Percentiles rank a stretch among this genome's conserved stretches.
phyloP scores from a whole-genome alignment of 2,888 invertebrate genomes.

The Drosophila limbata region DNA sequence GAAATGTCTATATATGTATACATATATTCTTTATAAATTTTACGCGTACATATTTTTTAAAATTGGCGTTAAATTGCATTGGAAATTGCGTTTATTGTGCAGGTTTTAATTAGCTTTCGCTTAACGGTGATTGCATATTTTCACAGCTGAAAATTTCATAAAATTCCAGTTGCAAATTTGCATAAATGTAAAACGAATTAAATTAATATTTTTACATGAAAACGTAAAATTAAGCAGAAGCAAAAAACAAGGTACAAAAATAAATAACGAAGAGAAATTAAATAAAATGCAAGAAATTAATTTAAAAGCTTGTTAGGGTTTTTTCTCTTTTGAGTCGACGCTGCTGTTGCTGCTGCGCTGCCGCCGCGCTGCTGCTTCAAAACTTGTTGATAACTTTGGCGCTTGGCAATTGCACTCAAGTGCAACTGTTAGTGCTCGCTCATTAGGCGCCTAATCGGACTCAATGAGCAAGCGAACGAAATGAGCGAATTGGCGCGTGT shows the following conservation, averaged over 20 bases:
- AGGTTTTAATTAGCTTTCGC: slow-evolving; percentile 59
- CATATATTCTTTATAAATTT: slow-evolving; percentile 9
- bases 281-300: not conserved
- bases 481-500: slow-evolving; percentile 3
- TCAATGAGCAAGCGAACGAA: slow-evolving; percentile 16
- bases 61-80: slow-evolving; percentile 56
- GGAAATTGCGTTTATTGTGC: slow-evolving; percentile 58
- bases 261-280: not conserved
- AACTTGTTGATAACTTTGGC: slow-evolving; percentile 26
- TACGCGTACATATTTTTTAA: slow-evolving; percentile 15
- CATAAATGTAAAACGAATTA: not conserved
- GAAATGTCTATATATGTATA: slow-evolving; percentile 2
- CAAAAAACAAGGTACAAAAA: not conserved
- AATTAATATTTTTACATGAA: slow-evolving; percentile 10
- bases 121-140: slow-evolving; percentile 39
- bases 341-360: not conserved
- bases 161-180: not conserved
- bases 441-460: slow-evolving; percentile 73
- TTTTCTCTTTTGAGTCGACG: not conserved
- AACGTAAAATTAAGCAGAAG: not conserved
- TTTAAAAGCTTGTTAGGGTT: not conserved
- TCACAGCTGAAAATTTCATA: slow-evolving; percentile 12
- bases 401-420: slow-evolving; percentile 43
- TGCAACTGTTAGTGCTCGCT: slow-evolving; percentile 64
- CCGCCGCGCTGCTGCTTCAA: slow-evolving; percentile 11